Evolutionary conservation across 2,797 vertebrate genomes (phyloP).

Genomic region (Poliocrania exsul): DNA sequence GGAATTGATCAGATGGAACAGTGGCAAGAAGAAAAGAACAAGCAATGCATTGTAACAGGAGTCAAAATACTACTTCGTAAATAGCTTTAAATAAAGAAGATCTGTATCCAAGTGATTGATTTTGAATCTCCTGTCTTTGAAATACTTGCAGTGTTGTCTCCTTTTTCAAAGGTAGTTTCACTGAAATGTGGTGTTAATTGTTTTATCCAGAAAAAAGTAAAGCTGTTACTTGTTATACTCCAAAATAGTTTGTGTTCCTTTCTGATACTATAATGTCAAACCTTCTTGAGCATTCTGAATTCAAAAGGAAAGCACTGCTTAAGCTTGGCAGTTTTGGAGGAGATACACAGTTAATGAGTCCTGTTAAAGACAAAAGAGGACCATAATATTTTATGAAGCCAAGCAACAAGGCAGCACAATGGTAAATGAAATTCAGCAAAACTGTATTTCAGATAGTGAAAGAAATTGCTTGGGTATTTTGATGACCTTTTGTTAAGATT

Average conservation of each 20-base stretch:
- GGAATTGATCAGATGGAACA: neutral
- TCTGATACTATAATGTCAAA: neutral
- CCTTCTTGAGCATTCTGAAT: neutral
- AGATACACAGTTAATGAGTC: neutral
- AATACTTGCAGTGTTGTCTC: neutral
- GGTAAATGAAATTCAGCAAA: neutral
- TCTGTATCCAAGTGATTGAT: neutral
- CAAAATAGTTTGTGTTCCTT: neutral
- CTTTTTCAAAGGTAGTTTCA: neutral
- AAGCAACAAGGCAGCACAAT: neutral
- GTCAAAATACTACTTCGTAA: neutral
- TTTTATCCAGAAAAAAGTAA: neutral
- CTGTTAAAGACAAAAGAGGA: neutral
- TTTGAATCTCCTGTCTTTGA: neutral
- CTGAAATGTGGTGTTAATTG: neutral
- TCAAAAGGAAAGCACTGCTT: neutral
- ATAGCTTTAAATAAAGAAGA: neutral
- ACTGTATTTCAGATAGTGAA: neutral
- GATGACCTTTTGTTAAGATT: slow-evolving; percentile 8
- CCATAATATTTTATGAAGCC: neutral
- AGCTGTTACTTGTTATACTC: neutral
- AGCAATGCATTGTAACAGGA: neutral
- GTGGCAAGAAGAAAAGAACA: neutral
- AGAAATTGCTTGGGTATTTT: neutral
- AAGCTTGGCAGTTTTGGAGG: neutral